Base-by-base conservation (phyloP, 2,113 vertebrate species). In the Hydrolagus affinis region DNA sequence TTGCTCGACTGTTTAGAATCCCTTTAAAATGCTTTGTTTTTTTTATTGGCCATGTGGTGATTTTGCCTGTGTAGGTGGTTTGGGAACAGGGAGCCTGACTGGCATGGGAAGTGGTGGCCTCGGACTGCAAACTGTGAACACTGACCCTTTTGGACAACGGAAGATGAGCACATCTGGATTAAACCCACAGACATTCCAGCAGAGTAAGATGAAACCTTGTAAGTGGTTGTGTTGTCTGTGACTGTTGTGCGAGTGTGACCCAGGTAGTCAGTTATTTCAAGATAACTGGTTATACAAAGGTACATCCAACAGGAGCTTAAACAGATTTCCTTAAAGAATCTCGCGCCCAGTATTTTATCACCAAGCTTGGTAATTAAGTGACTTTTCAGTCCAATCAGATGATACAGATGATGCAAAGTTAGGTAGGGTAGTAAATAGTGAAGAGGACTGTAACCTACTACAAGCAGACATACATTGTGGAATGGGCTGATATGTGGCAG, bases 181-280 rank as follows among this genome's bases (percentile, higher is more conserved):
- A 92, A 99, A 96, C 92, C 97, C 97, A 75, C 94, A 96, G 70
- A 97, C 97, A 91, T 99, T 99, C 94, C 98, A 99, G 95, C 98
- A 99, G 96, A 98, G 98, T 99, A 98, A 96, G 98, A 96, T 96
- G 93, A 96, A 95, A 95, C 93, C 95, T 95, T 96, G 94, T 96
- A 95, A 96, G 95, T 97, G 95, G 95, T 95, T 94, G 94, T 95
- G 93, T 92, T 94, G 94, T 94, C 93, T 96, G 94, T 94, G 96
- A 93, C 91, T 97, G 95, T 94, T 90, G 95, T 86, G 91, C 94
- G 94, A 91, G 87, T 93, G 91, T 92, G 87, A 85, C 89, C 91
- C 91, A 80, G 76, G n/a, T n/a, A n/a, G 44, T 25, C 28, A 28
- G 32, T 83, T 83, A 62, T 68, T 68, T 66, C 28, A 28, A 28